Percentiles rank a stretch among this genome's conserved stretches.
Conservation (phyloP, 2,888 invertebrate genomes). For the Meganola albula region DNA sequence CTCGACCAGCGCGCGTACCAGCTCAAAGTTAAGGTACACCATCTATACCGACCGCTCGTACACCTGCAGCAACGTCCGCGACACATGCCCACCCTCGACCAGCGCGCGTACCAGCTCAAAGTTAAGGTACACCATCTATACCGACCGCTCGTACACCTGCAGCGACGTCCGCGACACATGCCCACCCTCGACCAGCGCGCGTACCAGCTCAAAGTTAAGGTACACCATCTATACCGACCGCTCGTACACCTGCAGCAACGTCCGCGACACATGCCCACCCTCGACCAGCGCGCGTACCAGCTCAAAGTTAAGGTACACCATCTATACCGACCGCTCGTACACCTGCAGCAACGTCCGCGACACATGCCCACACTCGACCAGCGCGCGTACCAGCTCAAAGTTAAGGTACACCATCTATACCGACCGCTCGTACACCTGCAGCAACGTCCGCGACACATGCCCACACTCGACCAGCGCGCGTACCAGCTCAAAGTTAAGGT, state of each 20-base stretch:
- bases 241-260: background rate
- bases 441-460: conserved; percentile 44
- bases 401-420: too few species aligned
- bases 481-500: conserved; percentile 79
- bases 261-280: conserved; percentile 45
- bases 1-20: conserved; percentile 84
- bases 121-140: too few species aligned
- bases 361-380: conserved; percentile 83
- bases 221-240: too few species aligned
- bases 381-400: conserved; percentile 79
- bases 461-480: conserved; percentile 80
- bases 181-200: conserved; percentile 81
- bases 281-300: conserved; percentile 82
- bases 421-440: conserved; percentile 9
- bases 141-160: background rate
- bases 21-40: conserved; percentile 68
- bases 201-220: background rate
- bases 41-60: background rate
- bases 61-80: background rate
- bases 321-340: background rate
- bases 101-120: background rate
- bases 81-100: background rate
- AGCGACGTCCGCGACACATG: conserved; percentile 44
- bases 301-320: conserved; percentile 44
- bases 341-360: background rate